Evolutionary conservation across 2,113 vertebrate genomes (phyloP).

Genomic region (Edolisoma coerulescens): DNA sequence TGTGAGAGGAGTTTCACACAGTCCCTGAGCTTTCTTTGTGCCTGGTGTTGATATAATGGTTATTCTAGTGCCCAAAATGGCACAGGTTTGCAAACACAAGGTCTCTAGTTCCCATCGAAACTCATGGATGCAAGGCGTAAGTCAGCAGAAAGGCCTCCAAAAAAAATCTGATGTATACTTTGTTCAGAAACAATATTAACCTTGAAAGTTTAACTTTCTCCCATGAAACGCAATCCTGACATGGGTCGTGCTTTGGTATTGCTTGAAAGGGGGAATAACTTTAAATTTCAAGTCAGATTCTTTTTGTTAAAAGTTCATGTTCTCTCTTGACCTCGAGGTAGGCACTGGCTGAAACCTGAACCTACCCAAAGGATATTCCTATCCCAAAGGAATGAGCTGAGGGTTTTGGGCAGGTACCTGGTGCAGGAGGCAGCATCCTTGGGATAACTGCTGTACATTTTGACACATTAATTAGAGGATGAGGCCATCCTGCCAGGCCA

Average conservation of each 20-base stretch:
- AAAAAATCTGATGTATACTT: background rate
- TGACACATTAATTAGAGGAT: background rate
- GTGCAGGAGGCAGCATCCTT: background rate
- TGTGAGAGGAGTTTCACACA: slow-evolving; percentile 11
- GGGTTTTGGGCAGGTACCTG: background rate
- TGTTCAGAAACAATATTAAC: background rate
- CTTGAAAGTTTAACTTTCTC: background rate
- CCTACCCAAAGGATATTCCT: background rate
- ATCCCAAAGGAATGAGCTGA: background rate
- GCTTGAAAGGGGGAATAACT: background rate
- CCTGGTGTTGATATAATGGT: background rate
- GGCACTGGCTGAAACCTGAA: background rate
- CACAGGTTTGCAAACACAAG: background rate
- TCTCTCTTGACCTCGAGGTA: background rate
- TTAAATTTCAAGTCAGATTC: background rate
- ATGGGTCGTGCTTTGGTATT: fast-evolving
- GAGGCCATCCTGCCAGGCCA: background rate
- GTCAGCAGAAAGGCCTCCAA: background rate
- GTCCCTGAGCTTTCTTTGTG: background rate
- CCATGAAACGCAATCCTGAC: background rate
- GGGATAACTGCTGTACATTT: background rate
- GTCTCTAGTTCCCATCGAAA: background rate
- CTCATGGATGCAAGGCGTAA: background rate
- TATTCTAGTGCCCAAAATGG: background rate
- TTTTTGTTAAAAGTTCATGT: background rate